These are phyloP conservation scores for Numida meleagris DNA, from an alignment of 2,113 vertebrate species.

Conservation along the genomic window DNA sequence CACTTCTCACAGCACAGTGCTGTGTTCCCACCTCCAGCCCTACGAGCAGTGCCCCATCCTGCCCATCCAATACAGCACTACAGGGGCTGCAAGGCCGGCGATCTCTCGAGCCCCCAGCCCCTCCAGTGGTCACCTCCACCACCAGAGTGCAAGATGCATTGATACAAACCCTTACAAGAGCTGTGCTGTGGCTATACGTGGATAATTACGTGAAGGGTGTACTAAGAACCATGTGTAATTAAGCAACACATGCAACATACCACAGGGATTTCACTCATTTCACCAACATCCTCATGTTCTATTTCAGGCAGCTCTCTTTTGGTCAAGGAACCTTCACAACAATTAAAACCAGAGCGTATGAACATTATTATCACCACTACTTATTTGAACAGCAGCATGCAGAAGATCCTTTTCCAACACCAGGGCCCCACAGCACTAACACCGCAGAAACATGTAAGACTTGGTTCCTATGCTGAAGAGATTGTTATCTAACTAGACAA, in stretches of 20 bases:
- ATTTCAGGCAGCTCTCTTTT: neutral
- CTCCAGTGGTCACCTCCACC: neutral
- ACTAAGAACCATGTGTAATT: neutral
- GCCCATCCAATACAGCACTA: neutral
- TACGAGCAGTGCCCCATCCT: neutral
- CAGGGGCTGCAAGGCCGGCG: neutral
- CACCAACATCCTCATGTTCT: neutral
- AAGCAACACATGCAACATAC: neutral
- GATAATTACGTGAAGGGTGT: neutral
- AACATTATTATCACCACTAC: neutral
- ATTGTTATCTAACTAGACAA: neutral
- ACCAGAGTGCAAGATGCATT: neutral
- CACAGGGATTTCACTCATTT: neutral
- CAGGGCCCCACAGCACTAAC: neutral
- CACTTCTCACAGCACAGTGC: neutral
- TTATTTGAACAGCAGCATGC: neutral
- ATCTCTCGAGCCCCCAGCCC: neutral
- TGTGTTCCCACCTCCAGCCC: neutral
- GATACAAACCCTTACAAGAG: neutral
- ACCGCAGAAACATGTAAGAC: neutral
- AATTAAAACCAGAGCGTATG: neutral
- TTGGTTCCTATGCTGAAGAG: neutral
- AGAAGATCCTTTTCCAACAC: neutral
- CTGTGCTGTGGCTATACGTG: neutral
- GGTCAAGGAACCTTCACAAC: neutral